A percentile compares a stretch with the other conserved stretches of the same genome.
Conservation (phyloP, 2,113 vertebrate genomes). For the Hippolais icterina region DNA sequence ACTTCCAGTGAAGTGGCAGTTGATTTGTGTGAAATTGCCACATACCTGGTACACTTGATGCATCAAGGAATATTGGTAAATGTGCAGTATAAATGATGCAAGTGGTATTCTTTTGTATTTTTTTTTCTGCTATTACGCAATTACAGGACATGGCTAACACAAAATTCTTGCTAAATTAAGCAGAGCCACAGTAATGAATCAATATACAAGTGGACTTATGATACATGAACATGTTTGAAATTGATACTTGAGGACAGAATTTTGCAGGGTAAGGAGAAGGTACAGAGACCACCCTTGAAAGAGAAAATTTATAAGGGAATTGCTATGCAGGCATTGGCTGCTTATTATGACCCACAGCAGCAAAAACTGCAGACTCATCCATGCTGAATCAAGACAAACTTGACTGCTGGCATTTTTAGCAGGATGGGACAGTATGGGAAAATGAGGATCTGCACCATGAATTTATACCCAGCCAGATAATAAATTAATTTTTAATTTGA, state of each 20-base stretch:
- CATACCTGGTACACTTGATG: background rate
- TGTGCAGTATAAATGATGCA: background rate
- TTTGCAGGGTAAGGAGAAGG: background rate
- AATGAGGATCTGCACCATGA: background rate
- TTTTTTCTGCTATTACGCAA: background rate
- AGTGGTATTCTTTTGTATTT: background rate
- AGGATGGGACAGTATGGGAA: background rate
- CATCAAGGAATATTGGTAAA: background rate
- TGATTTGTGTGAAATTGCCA: slow-evolving; percentile 12
- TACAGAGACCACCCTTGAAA: background rate
- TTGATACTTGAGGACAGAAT: background rate
- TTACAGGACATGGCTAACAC: background rate
- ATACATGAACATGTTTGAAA: background rate
- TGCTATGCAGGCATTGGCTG: background rate
- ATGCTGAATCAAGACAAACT: background rate
- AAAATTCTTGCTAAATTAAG: background rate
- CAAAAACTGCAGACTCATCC: background rate
- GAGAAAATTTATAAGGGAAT: background rate
- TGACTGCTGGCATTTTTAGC: background rate
- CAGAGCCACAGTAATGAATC: background rate
- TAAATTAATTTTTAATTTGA: background rate
- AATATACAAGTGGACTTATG: background rate
- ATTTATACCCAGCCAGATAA: background rate
- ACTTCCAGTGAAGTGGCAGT: background rate
- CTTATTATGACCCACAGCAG: background rate